A percentile compares a stretch with the other conserved stretches of the same genome.
Evolutionary conservation across 2,797 vertebrate genomes (phyloP).

Genomic region (Malacoraja senta): DNA sequence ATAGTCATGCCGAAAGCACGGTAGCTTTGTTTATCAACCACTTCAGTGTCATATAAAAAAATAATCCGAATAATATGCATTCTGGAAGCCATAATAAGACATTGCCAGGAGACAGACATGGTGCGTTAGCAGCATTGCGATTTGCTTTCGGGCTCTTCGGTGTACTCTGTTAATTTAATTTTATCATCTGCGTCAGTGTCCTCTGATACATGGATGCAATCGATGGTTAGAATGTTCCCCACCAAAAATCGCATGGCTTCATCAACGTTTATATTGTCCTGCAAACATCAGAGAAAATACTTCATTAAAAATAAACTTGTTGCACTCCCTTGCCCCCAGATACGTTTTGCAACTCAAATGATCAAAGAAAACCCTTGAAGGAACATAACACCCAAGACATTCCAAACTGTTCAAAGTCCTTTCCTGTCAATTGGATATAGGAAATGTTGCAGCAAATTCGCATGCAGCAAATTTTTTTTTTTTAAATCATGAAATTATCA

Average conservation of each 20-base stretch:
- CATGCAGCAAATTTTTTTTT: background rate
- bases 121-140: conserved; percentile 82
- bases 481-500: background rate
- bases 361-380: background rate
- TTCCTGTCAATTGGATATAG: background rate
- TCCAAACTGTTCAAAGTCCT: background rate
- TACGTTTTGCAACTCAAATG: background rate
- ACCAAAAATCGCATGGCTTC: conserved; percentile 92
- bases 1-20: too few species aligned
- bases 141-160: conserved; percentile 74
- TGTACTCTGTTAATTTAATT: conserved; percentile 76
- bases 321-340: too few species aligned
- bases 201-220: conserved; percentile 76
- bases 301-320: background rate
- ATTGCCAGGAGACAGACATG: background rate
- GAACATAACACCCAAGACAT: too few species aligned
- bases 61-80: background rate
- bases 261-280: conserved; percentile 95
- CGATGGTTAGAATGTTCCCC: conserved; percentile 82
- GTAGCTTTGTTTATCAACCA: background rate
- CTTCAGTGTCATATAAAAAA: background rate
- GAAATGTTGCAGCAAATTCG: background rate
- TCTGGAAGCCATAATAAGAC: background rate
- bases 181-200: conserved; percentile 71
- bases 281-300: conserved; percentile 41